A percentile compares a stretch with the other conserved stretches of the same genome.
Conservation (phyloP, 2,888 invertebrate genomes). For the Steinernema carpocapsae region DNA sequence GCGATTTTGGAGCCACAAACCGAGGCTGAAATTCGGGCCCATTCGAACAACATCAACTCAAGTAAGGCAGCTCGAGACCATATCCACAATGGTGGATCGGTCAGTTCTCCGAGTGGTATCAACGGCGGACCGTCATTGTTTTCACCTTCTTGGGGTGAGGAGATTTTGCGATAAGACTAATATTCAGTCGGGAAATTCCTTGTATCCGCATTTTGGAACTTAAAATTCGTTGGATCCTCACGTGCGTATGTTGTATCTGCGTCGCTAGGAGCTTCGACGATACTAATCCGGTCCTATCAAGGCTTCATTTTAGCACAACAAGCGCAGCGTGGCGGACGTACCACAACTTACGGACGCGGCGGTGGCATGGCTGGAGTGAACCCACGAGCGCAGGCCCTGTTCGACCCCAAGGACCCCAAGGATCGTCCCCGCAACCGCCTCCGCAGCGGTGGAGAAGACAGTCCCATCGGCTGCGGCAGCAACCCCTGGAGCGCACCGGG, state of each 20-base stretch:
- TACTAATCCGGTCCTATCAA: too few species aligned
- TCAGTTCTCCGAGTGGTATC: constrained; percentile 1
- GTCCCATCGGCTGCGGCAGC: background rate
- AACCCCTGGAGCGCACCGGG: background rate
- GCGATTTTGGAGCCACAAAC: constrained; percentile 51
- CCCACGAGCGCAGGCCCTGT: constrained; percentile 57
- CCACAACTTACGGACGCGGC: constrained; percentile 48
- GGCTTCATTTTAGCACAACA: constrained; percentile 3
- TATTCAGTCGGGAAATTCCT: too few species aligned
- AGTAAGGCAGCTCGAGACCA: constrained; percentile 22
- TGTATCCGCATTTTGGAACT: too few species aligned
- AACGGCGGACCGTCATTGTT: constrained; percentile 13
- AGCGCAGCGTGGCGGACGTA: constrained; percentile 44
- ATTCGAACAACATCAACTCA: constrained; percentile 18
- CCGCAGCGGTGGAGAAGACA: constrained; percentile 47
- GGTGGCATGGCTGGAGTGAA: constrained; percentile 52
- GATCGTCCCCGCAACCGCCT: constrained; percentile 52
- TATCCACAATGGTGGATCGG: background rate
- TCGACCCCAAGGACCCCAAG: constrained; percentile 48
- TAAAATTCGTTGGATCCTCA: too few species aligned
- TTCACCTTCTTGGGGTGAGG: constrained; percentile 19
- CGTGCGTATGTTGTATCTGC: too few species aligned
- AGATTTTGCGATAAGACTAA: background rate
- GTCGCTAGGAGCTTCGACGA: too few species aligned
- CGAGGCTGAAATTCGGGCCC: constrained; percentile 56